phyloP scores from a whole-genome alignment of 1,140 invertebrate species.

The Drosophila novamexicana region DNA sequence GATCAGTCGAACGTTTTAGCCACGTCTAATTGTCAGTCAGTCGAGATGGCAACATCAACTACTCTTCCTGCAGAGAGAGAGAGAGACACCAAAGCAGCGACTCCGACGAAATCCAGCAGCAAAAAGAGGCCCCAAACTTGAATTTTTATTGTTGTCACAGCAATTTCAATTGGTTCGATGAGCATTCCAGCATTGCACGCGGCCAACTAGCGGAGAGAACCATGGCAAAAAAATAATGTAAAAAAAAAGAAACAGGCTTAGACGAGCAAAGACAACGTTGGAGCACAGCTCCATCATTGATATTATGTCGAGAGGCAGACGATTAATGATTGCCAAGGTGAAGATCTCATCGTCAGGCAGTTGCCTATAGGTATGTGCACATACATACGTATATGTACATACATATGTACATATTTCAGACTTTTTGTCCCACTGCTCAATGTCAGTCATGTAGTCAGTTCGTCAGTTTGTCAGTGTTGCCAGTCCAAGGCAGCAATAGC shows the following conservation, averaged over 20 bases:
- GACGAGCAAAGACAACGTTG: constrained; percentile 43
- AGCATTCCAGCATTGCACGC: constrained; percentile 82
- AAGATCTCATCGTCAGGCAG: constrained; percentile 81
- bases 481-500: constrained; percentile 43
- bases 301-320: constrained; percentile 83
- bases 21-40: constrained; percentile 82
- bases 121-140: constrained; percentile 79
- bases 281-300: constrained; percentile 80
- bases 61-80: not conserved
- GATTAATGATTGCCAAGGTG: constrained; percentile 84
- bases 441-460: constrained; percentile 68
- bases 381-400: not conserved
- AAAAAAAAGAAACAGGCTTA: constrained; percentile 63
- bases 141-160: constrained; percentile 85
- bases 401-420: constrained; percentile 26
- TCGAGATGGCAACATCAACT: constrained; percentile 49
- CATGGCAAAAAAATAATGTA: constrained; percentile 32
- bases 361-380: constrained; percentile 24
- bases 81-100: not conserved
- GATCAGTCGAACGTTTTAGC: constrained; percentile 83
- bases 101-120: constrained; percentile 20
- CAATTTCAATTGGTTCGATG: constrained; percentile 84
- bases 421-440: constrained; percentile 54
- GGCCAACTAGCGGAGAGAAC: constrained; percentile 63
- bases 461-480: constrained; percentile 62